Evolutionary conservation across 2,797 vertebrate species (phyloP).

Genomic region (Dallia pectoralis): DNA sequence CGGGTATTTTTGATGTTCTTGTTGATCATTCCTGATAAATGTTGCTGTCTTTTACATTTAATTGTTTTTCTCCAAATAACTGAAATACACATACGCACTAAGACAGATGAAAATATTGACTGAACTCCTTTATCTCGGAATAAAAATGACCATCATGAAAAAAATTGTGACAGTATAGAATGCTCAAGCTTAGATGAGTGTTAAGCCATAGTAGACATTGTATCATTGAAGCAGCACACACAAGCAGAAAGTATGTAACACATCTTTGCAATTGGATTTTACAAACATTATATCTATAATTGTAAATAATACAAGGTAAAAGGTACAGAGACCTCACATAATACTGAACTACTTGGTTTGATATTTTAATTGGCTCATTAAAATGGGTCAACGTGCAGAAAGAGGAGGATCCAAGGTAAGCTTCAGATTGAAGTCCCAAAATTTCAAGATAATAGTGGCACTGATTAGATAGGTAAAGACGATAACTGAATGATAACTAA

Average conservation of each 20-base stretch:
- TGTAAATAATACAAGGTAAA: too few relatives aligned
- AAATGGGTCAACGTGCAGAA: slow-evolving; percentile 62
- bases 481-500: slow-evolving; percentile 36
- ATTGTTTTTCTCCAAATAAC: slow-evolving; percentile 59
- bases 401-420: slow-evolving; percentile 57
- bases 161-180: not conserved
- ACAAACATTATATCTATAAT: too few relatives aligned
- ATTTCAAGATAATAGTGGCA: slow-evolving; percentile 42
- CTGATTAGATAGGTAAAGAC: slow-evolving; percentile 62
- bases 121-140: not conserved
- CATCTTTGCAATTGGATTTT: too few relatives aligned
- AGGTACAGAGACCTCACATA: slow-evolving; percentile 66
- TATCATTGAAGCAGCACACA: slow-evolving; percentile 13
- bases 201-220: not conserved
- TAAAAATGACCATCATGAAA: not conserved
- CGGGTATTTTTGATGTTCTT: too few relatives aligned
- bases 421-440: slow-evolving; percentile 30
- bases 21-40: too few relatives aligned
- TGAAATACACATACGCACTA: slow-evolving; percentile 43
- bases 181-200: not conserved
- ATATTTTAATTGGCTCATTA: slow-evolving; percentile 81
- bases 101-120: slow-evolving; percentile 24
- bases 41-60: slow-evolving; percentile 60
- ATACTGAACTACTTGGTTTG: slow-evolving; percentile 50
- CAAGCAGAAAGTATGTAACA: slow-evolving; percentile 33